Conservation (phyloP, 2,888 invertebrate species). For the Malthinus flaveolus region DNA sequence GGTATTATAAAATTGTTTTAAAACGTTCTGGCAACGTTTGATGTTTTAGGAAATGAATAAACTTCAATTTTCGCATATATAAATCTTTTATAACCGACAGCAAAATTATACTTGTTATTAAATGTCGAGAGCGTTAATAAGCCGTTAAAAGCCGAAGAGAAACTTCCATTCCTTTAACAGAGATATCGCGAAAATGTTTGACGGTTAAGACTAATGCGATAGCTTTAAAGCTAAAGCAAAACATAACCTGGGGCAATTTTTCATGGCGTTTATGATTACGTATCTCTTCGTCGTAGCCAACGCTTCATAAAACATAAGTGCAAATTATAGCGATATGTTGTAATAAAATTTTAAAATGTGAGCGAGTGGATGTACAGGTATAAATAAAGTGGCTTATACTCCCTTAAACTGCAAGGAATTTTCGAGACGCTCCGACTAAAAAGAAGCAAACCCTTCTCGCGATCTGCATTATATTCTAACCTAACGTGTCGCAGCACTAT, state of each 20-base stretch:
- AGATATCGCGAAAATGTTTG: conserved; percentile 22
- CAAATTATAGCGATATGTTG: conserved; percentile 23
- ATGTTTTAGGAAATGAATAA: conserved; percentile 3
- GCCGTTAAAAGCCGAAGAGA: conserved; percentile 11
- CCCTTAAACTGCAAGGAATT: conserved; percentile 20
- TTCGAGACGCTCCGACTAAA: conserved; percentile 18
- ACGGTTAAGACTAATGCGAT: conserved; percentile 22
- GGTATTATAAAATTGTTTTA: background rate
- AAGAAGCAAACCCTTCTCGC: conserved; percentile 2
- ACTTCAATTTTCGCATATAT: conserved; percentile 2
- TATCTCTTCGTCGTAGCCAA: conserved; percentile 20
- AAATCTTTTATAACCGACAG: conserved; percentile 14
- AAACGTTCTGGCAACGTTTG: background rate
- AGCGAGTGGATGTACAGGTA: conserved; percentile 28
- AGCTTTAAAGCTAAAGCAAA: conserved; percentile 22
- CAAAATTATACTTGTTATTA: conserved; percentile 22
- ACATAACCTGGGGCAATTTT: conserved; percentile 17
- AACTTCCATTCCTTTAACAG: conserved; percentile 12
- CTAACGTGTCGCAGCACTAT: conserved; percentile 25
- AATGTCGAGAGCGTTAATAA: conserved; percentile 16
- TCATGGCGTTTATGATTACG: conserved; percentile 24
- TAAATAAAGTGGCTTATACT: conserved; percentile 24
- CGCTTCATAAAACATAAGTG: conserved; percentile 23
- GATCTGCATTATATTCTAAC: conserved; percentile 27
- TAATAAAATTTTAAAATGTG: conserved; percentile 27